A percentile compares a stretch with the other conserved stretches of the same genome.
Evolutionary conservation across 2,113 vertebrate species (phyloP).

Genomic region (Lampris megalopsis): DNA sequence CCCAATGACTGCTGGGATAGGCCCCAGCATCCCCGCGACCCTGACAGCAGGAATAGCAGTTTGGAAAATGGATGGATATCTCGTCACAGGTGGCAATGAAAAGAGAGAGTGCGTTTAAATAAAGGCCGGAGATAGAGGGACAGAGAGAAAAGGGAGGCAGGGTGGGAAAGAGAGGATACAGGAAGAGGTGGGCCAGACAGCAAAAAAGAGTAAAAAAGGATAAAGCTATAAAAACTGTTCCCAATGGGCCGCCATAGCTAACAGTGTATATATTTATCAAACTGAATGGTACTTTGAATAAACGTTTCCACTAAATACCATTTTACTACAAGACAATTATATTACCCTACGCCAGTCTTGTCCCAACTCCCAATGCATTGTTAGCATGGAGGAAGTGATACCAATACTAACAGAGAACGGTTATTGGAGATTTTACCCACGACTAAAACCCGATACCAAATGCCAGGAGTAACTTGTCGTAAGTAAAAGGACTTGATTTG

Average conservation of each 20-base stretch:
- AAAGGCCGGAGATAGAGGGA: conserved; percentile 31
- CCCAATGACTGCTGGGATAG: too few species aligned
- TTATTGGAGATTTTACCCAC: too few species aligned
- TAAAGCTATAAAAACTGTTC: conserved; percentile 69
- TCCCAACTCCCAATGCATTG: conserved; percentile 30
- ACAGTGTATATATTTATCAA: conserved; percentile 58
- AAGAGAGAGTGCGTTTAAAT: conserved; percentile 59
- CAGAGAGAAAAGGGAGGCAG: neutral
- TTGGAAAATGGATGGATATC: conserved; percentile 60
- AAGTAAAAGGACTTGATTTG: too few species aligned
- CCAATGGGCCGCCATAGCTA: conserved; percentile 52
- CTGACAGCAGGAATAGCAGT: too few species aligned
- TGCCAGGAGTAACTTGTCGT: too few species aligned
- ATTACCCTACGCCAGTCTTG: conserved; percentile 45
- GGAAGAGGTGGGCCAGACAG: conserved; percentile 71
- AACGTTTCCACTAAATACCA: conserved; percentile 59
- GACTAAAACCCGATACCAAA: too few species aligned
- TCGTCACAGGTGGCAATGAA: conserved; percentile 73
- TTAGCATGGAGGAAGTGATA: too few species aligned
- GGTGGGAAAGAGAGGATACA: conserved; percentile 40
- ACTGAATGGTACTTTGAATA: conserved; percentile 60
- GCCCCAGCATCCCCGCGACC: too few species aligned
- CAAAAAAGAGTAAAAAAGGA: conserved; percentile 76
- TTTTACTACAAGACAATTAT: conserved; percentile 5
- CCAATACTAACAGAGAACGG: too few species aligned